phyloP scores from a whole-genome alignment of 2,888 invertebrate species.

The Andrena praecox region DNA sequence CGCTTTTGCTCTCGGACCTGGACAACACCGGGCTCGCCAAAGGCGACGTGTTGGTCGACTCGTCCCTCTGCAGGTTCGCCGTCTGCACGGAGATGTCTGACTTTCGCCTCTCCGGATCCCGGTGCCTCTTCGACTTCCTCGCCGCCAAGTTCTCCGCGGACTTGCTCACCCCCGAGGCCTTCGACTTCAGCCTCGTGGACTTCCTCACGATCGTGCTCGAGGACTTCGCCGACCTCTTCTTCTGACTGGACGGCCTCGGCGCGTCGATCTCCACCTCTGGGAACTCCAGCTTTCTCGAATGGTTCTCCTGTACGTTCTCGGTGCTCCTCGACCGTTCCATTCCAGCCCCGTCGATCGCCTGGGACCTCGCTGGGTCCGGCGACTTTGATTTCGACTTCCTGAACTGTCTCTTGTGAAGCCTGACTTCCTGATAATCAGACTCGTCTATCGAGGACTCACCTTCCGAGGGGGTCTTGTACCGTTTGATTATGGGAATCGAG shows the following conservation, averaged over 20 bases:
- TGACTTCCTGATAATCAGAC: slow-evolving; percentile 52
- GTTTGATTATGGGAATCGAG: slow-evolving; percentile 62
- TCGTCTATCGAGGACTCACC: slow-evolving; percentile 75
- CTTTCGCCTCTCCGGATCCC: slow-evolving; percentile 79
- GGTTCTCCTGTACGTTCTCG: not conserved
- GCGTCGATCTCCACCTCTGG: not conserved
- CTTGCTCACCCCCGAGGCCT: slow-evolving; percentile 77
- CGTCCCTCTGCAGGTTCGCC: slow-evolving; percentile 70
- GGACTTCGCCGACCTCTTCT: slow-evolving; percentile 43
- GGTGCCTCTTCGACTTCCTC: slow-evolving; percentile 75
- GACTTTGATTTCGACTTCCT: slow-evolving; percentile 60
- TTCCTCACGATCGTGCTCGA: slow-evolving; percentile 75
- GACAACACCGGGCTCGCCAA: slow-evolving; percentile 71
- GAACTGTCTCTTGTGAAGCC: slow-evolving; percentile 32
- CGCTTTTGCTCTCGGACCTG: slow-evolving; percentile 71
- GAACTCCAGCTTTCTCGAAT: not conserved
- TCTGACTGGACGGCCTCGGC: slow-evolving; percentile 4
- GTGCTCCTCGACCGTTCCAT: not conserved
- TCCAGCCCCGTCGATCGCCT: slow-evolving; percentile 11
- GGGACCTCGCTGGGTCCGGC: slow-evolving; percentile 40
- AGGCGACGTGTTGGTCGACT: slow-evolving; percentile 81
- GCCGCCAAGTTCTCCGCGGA: slow-evolving; percentile 79
- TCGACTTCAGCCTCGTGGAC: slow-evolving; percentile 77
- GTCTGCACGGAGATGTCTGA: slow-evolving; percentile 81
- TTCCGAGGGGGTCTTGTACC: slow-evolving; percentile 71